Base-by-base conservation (phyloP, 2,888 invertebrate genomes). In the Lypha dubia region DNA sequence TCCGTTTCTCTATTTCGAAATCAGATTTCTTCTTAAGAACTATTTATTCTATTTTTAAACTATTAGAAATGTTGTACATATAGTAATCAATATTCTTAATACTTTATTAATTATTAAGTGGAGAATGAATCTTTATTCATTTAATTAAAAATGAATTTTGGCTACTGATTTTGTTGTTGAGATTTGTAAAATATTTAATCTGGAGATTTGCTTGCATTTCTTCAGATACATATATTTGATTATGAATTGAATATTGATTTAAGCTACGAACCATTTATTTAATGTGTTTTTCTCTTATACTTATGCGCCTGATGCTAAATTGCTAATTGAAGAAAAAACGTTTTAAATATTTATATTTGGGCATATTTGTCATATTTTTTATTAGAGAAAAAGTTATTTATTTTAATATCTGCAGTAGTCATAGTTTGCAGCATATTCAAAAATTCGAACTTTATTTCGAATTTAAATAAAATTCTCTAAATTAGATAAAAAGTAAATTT, bases 111-210 rank as follows among this genome's bases (percentile, higher is more conserved):
- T 38, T 38, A 11, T 11, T n/a, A 15, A 44, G 44, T 44, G 44
- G 0, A 15, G 15, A 44, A 44, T 44, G 15, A 44, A 44, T 44
- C 38, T 11, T 38, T 13, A 38, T 13, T 13, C 38, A 38, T 38
- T 38, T 38, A 44, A 44, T 44, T n/a, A 44, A 44, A 44, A 35
- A 44, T n/a, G 15, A n/a, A 44, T 44, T 44, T 44, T 44, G n/a
- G 44, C 15, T 44, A 44, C 44, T 44, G 44, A 44, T 44, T 5
- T 44, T n/a, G 15, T 44, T 44, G 1, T 13, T 13, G 15, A n/a
- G 44, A 4, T 44, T 15, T 44, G n/a, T 35, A n/a, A 15, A 44
- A 44, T 44, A 44, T 44, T 44, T 44, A 44, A 15, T 0, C 9
- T 13, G 15, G 41, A 11, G n/a, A 44, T n/a, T 44, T 44, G 38